Conservation (phyloP, 1,140 invertebrate species). For the Zaprionus ornatus region DNA sequence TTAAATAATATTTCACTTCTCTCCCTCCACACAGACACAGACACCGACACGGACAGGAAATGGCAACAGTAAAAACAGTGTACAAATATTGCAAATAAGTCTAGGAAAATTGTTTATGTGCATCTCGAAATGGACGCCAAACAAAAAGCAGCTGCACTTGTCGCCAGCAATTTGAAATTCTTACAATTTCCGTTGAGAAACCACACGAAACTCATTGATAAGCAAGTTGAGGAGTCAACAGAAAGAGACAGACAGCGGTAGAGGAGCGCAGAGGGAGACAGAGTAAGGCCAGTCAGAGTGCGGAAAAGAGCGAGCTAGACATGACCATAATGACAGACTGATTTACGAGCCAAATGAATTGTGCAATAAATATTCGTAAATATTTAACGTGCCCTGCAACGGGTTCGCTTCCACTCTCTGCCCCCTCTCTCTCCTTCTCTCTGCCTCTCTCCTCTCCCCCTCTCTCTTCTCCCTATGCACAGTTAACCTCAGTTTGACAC, state of each 20-base stretch:
- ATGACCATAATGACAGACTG: constrained; percentile 38
- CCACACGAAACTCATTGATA: constrained; percentile 35
- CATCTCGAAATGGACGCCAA: constrained; percentile 14
- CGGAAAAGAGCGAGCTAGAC: not conserved
- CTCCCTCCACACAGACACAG: not conserved
- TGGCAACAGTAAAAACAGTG: constrained; percentile 34
- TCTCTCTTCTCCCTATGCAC: constrained; percentile 35
- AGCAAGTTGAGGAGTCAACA: not conserved
- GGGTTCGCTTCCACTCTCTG: constrained; percentile 36
- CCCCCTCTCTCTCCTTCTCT: not conserved
- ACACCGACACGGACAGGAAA: constrained; percentile 64
- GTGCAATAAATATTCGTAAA: constrained; percentile 35
- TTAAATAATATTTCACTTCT: constrained; percentile 56
- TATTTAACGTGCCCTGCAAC: constrained; percentile 48
- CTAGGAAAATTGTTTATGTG: constrained; percentile 39
- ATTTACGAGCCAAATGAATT: constrained; percentile 44
- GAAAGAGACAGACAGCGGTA: not conserved
- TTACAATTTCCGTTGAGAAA: constrained; percentile 49
- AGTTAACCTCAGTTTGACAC: constrained; percentile 63
- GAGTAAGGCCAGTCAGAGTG: too few relatives aligned
- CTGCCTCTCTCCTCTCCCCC: not conserved
- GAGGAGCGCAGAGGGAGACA: not conserved
- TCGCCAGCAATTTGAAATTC: constrained; percentile 52
- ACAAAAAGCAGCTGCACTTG: constrained; percentile 28
- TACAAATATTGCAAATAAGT: constrained; percentile 46